These are phyloP conservation scores for Odontesthes bonariensis DNA, from an alignment of 2,113 vertebrate species.

Conservation along the genomic window DNA sequence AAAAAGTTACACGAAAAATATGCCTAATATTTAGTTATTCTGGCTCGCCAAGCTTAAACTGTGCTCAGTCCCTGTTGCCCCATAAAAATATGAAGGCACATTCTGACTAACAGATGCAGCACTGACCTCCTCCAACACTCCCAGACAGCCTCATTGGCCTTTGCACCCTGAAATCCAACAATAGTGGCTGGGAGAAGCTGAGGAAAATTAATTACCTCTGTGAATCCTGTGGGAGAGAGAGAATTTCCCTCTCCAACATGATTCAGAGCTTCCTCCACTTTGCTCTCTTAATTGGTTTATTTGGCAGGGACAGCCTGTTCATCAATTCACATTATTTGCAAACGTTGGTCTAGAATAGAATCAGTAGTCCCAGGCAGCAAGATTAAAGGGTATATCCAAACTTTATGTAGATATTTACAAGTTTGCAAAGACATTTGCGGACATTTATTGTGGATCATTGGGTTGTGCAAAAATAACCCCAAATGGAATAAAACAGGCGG, in stretches of 20 bases:
- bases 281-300: constrained; percentile 33
- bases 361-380: not conserved
- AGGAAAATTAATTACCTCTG: constrained; percentile 39
- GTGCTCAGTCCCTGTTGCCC: constrained; percentile 42
- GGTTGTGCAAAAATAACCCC: constrained; percentile 4
- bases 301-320: constrained; percentile 11
- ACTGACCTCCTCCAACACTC: constrained; percentile 35
- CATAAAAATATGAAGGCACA: constrained; percentile 33
- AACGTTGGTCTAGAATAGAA: not conserved
- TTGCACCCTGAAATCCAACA: constrained; percentile 33
- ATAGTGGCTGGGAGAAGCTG: constrained; percentile 6
- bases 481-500: not conserved
- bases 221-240: constrained; percentile 1
- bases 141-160: constrained; percentile 48
- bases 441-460: too few species aligned
- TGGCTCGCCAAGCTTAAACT: constrained; percentile 31
- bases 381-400: not conserved
- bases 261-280: constrained; percentile 27
- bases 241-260: constrained; percentile 1
- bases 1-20: not conserved
- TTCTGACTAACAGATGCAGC: constrained; percentile 61
- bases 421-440: not conserved
- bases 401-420: not conserved
- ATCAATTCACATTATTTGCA: constrained; percentile 32
- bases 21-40: constrained; percentile 9